These are phyloP conservation scores for Papilio helenus DNA, from an alignment of 1,140 invertebrate genomes.

Conservation along the genomic window DNA sequence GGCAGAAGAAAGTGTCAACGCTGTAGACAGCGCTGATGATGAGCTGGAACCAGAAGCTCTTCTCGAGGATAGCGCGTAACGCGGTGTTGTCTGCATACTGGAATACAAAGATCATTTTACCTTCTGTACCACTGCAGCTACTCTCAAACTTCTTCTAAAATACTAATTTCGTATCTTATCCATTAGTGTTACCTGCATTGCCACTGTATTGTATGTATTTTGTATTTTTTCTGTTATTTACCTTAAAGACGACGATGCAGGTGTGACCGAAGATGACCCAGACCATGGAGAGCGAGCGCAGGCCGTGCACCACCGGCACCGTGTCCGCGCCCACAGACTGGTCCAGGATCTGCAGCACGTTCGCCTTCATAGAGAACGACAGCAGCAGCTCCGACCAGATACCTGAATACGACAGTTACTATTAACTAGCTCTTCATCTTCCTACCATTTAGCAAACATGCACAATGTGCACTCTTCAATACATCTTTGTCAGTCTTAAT, in stretches of 20 bases:
- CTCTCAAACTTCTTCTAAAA: too few relatives aligned
- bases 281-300: slow-evolving; percentile 93
- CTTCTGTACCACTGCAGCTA: too few relatives aligned
- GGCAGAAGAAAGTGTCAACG: slow-evolving; percentile 96
- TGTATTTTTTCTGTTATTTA: slow-evolving; percentile 29
- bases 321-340: slow-evolving; percentile 90
- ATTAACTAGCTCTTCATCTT: neutral
- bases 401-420: slow-evolving; percentile 68
- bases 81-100: slow-evolving; percentile 92
- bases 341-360: slow-evolving; percentile 91
- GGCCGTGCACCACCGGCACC: slow-evolving; percentile 91
- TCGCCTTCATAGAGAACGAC: slow-evolving; percentile 90
- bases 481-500: too few relatives aligned
- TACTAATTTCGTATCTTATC: too few relatives aligned
- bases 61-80: slow-evolving; percentile 89
- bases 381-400: slow-evolving; percentile 88
- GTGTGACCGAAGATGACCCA: slow-evolving; percentile 97
- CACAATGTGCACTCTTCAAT: too few relatives aligned
- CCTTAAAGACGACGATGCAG: slow-evolving; percentile 91
- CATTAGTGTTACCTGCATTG: too few relatives aligned
- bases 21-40: slow-evolving; percentile 94
- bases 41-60: slow-evolving; percentile 91
- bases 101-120: slow-evolving; percentile 31
- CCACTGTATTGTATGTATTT: neutral
- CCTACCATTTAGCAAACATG: too few relatives aligned